Conservation (phyloP, 2,797 vertebrate species). For the Epinephelus malabaricus region DNA sequence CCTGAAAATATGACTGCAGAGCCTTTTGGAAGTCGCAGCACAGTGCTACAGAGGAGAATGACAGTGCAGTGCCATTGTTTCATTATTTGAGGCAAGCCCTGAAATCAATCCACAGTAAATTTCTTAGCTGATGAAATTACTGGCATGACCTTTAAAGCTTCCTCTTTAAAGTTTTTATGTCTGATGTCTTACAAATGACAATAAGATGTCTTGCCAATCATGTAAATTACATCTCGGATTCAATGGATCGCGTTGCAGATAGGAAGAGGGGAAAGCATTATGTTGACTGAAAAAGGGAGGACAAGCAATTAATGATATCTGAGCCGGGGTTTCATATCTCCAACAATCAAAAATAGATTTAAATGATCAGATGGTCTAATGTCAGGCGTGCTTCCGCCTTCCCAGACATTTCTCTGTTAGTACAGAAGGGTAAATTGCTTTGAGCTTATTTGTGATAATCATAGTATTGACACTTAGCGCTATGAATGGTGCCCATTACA, state of each 20-base stretch:
- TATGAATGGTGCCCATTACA: constrained; percentile 79
- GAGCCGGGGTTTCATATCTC: constrained; percentile 77
- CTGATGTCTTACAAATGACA: constrained; percentile 67
- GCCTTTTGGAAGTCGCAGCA: not conserved
- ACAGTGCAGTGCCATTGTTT: constrained; percentile 1
- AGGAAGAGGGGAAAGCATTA: constrained; percentile 68
- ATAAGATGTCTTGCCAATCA: constrained; percentile 76
- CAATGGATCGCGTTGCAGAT: constrained; percentile 68
- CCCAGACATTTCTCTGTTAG: constrained; percentile 65
- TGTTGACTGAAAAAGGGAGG: constrained; percentile 77
- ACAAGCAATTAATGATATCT: constrained; percentile 80
- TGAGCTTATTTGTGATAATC: constrained; percentile 82
- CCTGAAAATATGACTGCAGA: not conserved
- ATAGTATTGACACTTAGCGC: constrained; percentile 73
- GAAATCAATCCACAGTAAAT: constrained; percentile 50
- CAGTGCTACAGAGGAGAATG: not conserved
- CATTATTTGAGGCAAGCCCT: constrained; percentile 37
- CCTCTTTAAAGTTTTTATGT: constrained; percentile 64
- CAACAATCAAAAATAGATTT: constrained; percentile 81
- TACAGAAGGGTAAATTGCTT: constrained; percentile 73
- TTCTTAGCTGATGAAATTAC: constrained; percentile 71
- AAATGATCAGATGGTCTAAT: constrained; percentile 71
- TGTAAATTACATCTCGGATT: constrained; percentile 75
- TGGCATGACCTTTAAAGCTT: constrained; percentile 72
- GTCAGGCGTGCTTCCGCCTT: constrained; percentile 62